Evolutionary conservation across 2,113 vertebrate genomes (phyloP), one percentile per base, ranked within the genome.

Genomic region (Catharus bicknelli): DNA sequence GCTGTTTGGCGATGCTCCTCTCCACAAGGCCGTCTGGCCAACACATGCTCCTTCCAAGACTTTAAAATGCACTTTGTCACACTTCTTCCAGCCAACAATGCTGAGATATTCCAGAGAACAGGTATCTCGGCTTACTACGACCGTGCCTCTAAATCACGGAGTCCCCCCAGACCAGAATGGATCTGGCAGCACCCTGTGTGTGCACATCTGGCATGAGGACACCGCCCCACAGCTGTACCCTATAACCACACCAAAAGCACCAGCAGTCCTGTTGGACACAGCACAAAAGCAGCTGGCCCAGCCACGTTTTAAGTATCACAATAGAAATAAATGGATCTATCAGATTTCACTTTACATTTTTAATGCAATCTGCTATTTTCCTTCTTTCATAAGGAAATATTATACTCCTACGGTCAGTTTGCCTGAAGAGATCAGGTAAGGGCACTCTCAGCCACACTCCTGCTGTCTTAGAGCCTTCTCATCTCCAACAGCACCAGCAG

Each of bases 41-140:
- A 88, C 93, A 95, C 67, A 63, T 91, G 92, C 55, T 94, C 75
- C 36, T 78, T 95, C 86, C 68, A 62, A 77, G 83, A 63, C 47
- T 94, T 92, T 61, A 87, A 86, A 92, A 75, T 0, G 4, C 76
- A 83, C 47, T 88, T 77, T 88, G 83, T 92, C 89, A 77, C 80
- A 86, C 72, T 70, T 83, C 61, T 55, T 36, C 14, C n/a, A 42
- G 83, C 67, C 86, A 92, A 68, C 68, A 70, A 34, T 0, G 9
- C 76, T 34, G 45, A 80, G 68, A 7, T 9, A 25, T 45, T 86
- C 79, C 83, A 83, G 86, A 62, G 62, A 94, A 64, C 42, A 61
- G 75, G 82, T 79, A 87, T 66, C 91, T 76, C 63, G 7, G 54
- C 55, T 94, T 80, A 36, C 47, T 55, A 3, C 0, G 5, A 50